Evolutionary conservation across 2,797 vertebrate genomes (phyloP), one percentile per base, ranked within the genome.

Genomic region (Enteromius trimaculatus): DNA sequence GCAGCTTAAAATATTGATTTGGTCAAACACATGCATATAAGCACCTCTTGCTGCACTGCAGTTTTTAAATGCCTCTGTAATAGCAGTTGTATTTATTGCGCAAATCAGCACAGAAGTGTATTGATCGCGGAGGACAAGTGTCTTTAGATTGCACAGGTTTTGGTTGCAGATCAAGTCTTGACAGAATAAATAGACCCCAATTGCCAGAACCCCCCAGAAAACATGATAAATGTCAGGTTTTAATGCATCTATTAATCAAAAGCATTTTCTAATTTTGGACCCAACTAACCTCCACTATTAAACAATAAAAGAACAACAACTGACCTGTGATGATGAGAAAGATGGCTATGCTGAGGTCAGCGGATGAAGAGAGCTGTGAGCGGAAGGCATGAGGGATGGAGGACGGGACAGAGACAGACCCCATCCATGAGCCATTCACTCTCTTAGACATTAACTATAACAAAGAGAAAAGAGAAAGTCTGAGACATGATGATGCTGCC

Each of bases 281-380:
- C 29, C 26, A 14, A 64, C 44, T 31, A 6, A 51, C 51, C 16
- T 19, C 16, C 13, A 16, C 13, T 75, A 37, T 29, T 58, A 19
- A 60, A 37, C 34, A 76, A 17, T 16, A 37, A 37, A 34, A 42
- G n/a, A 26, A 5, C 5, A 70, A 31, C 31, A 34, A 62, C 81
- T 81, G 26, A 91, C 92, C 90, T 77, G 88, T 89, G 78, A 92
- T 77, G 44, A 83, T 86, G 9, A 93, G 88, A 69, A 90, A 85
- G 62, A 84, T 53, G 0, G 90, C 90, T 1, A 91, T 84, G 0
- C 81, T 82, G 34, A 91, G 53, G 86, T 93, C 92, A 60, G 84
- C 60, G 2, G 84, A 76, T 1, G 87, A 82, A 14, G 89, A 79
- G 21, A 93, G 88, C 1, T 86, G 86, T 19, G 92, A 93, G 47